Percentiles rank a stretch among this genome's conserved stretches.
phyloP scores from a whole-genome alignment of 2,113 vertebrate species.

The Macrotus californicus region DNA sequence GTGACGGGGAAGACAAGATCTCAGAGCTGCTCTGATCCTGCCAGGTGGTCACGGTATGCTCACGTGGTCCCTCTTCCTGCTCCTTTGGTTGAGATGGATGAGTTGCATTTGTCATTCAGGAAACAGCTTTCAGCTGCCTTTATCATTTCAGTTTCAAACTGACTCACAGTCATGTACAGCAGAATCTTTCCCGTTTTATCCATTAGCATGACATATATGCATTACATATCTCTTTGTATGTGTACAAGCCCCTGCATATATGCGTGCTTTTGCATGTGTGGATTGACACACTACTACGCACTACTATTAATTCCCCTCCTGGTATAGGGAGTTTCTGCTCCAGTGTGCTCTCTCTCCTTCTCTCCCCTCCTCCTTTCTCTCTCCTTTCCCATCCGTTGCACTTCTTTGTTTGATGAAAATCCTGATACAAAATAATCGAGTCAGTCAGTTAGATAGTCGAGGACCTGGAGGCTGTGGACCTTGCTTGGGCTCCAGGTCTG shows the following conservation, averaged over 20 bases:
- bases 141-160: background rate
- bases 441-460: background rate
- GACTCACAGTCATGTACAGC: background rate
- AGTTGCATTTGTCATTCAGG: background rate
- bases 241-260: background rate
- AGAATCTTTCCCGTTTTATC: background rate
- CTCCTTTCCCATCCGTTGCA: background rate
- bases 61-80: background rate
- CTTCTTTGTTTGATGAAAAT: background rate
- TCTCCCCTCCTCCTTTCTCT: background rate
- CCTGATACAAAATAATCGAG: background rate
- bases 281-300: background rate
- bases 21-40: background rate
- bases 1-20: background rate
- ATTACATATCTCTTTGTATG: background rate
- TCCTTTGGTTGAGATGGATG: background rate
- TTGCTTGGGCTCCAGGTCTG: background rate
- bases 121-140: background rate
- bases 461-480: background rate
- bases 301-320: background rate
- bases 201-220: background rate
- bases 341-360: background rate
- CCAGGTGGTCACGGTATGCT: rapidly evolving
- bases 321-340: background rate
- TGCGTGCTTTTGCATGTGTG: too few relatives aligned